phyloP scores from a whole-genome alignment of 2,113 vertebrate species.

The Micromys minutus region DNA sequence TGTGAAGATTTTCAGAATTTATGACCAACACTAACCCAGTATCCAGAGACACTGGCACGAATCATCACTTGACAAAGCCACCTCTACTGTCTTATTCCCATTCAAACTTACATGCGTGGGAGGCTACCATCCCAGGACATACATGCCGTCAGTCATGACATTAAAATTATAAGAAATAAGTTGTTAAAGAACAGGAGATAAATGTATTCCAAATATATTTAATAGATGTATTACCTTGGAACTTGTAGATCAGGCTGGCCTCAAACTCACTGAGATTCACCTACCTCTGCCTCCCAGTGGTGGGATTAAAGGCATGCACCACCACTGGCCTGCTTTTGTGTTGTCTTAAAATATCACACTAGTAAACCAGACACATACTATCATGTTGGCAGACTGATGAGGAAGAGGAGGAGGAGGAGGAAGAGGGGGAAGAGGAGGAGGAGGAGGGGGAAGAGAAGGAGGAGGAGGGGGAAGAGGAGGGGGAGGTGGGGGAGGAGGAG shows the following conservation, averaged over 20 bases:
- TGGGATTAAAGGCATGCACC: too few species aligned
- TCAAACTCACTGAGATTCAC: too few species aligned
- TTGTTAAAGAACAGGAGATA: background rate
- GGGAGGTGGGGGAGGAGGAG: too few species aligned
- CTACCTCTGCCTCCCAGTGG: too few species aligned
- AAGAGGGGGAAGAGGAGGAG: too few species aligned
- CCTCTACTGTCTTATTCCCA: background rate
- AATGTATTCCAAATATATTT: background rate
- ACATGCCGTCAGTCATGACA: background rate
- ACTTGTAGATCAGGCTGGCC: too few species aligned
- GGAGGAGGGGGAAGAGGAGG: too few species aligned
- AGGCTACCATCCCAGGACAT: background rate
- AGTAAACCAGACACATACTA: background rate
- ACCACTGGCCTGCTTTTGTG: too few species aligned
- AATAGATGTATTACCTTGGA: background rate
- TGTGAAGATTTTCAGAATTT: background rate
- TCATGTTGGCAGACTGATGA: background rate
- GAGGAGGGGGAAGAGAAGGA: too few species aligned
- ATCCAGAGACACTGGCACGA: background rate
- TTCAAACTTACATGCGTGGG: background rate
- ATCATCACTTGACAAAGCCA: background rate
- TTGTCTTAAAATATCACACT: too few species aligned
- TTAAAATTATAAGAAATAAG: background rate
- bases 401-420: too few species aligned
- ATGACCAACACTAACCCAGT: background rate